Conservation (phyloP, 2,113 vertebrate species). For the Ptychochromis oligacanthus region DNA sequence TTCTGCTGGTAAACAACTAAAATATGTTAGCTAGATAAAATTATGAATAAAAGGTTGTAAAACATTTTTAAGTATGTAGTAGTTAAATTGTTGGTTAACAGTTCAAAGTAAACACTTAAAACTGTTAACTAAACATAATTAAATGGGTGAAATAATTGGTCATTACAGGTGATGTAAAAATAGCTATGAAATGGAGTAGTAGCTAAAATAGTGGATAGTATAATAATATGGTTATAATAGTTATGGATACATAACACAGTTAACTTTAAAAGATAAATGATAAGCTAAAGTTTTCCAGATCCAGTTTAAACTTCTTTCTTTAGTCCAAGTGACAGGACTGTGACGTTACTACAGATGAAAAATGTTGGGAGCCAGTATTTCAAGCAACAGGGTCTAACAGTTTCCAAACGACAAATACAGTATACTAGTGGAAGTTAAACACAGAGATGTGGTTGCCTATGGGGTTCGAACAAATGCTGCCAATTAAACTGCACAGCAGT, state of each 20-base stretch:
- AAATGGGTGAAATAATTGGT: not conserved
- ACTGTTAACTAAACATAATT: not conserved
- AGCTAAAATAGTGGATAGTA: not conserved
- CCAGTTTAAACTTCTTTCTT: not conserved
- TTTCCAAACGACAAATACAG: conserved; percentile 4
- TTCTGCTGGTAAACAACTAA: no score
- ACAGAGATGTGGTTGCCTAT: conserved; percentile 56
- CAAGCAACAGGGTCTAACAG: not conserved
- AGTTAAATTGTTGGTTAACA: no score
- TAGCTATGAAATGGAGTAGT: not conserved
- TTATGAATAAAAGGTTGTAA: no score
- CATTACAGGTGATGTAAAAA: not conserved
- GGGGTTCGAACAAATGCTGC: conserved; percentile 43
- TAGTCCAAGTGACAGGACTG: not conserved
- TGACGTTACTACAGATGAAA: not conserved
- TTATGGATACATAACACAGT: not conserved
- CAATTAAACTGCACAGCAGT: conserved; percentile 41
- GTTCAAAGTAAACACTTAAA: no score
- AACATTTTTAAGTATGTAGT: no score
- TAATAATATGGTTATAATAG: no score
- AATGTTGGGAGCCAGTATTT: not conserved
- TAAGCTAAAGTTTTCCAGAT: not conserved
- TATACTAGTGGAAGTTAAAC: conserved; percentile 40
- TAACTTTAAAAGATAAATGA: not conserved
- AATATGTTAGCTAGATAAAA: no score